These are phyloP conservation scores for Battus philenor DNA, from an alignment of 1,140 invertebrate genomes.

Conservation along the genomic window DNA sequence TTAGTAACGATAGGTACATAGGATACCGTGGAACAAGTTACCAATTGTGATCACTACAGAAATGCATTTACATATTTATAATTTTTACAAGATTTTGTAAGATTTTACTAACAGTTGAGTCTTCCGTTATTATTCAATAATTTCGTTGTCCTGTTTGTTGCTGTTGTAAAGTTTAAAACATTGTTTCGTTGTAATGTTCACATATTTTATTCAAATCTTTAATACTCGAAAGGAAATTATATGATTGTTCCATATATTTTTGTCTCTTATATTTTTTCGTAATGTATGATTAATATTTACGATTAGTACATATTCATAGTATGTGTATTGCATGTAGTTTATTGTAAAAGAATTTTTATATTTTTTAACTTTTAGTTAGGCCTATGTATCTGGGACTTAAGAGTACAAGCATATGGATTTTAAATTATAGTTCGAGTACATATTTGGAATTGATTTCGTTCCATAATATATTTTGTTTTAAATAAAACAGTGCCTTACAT, in stretches of 20 bases:
- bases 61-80: constrained; percentile 23
- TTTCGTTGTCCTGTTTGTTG: constrained; percentile 7
- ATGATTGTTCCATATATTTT: not conserved
- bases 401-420: constrained; percentile 22
- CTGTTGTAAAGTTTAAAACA: constrained; percentile 9
- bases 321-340: not conserved
- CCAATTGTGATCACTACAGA: constrained; percentile 2
- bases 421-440: not conserved
- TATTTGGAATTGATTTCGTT: constrained; percentile 4
- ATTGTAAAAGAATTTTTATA: not conserved
- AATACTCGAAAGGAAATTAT: not conserved
- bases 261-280: not conserved
- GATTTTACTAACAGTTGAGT: constrained; percentile 21
- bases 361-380: not conserved
- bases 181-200: not conserved
- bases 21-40: constrained; percentile 7
- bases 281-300: not conserved
- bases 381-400: constrained; percentile 15
- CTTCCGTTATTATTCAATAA: constrained; percentile 22
- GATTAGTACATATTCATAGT: not conserved
- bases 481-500: constrained; percentile 47
- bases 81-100: constrained; percentile 23
- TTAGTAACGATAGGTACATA: not conserved
- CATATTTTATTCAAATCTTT: constrained; percentile 1
- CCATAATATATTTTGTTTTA: constrained; percentile 7